Evolutionary conservation across 2,113 vertebrate species (phyloP).

Genomic region (Ginglymostoma cirratum): DNA sequence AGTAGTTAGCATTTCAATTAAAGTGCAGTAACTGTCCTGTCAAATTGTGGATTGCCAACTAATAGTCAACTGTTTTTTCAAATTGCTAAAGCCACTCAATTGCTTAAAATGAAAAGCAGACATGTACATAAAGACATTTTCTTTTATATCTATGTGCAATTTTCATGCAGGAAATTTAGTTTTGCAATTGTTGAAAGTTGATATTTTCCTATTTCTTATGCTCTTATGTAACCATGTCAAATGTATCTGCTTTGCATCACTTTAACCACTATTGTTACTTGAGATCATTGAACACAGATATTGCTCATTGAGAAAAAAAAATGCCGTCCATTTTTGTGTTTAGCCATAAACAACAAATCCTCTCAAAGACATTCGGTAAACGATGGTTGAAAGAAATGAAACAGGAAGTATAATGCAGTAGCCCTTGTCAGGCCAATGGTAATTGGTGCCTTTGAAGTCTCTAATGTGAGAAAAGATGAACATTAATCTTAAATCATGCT

Average conservation of each 20-base stretch:
- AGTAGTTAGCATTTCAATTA: neutral
- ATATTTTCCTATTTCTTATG: neutral
- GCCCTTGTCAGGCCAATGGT: conserved; percentile 48
- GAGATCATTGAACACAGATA: conserved; percentile 26
- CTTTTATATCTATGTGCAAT: neutral
- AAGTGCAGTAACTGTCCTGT: neutral
- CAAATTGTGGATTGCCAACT: neutral
- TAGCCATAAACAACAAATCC: neutral
- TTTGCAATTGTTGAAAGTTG: neutral
- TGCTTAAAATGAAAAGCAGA: neutral
- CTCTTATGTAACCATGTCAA: neutral
- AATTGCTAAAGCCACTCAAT: neutral
- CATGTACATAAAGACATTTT: neutral
- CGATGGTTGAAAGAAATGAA: conserved; percentile 9
- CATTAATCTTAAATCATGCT: conserved; percentile 58
- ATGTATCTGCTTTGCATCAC: neutral
- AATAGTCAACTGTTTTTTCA: neutral
- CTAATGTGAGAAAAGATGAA: conserved; percentile 53
- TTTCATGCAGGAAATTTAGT: neutral
- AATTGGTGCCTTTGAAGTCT: conserved; percentile 59
- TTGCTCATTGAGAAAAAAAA: conserved; percentile 22
- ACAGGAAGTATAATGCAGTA: conserved; percentile 57
- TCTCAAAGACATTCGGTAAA: conserved; percentile 20
- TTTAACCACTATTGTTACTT: conserved; percentile 27
- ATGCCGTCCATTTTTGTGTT: conserved; percentile 1